Evolutionary conservation across 2,888 invertebrate genomes (phyloP), one percentile per base, ranked within the genome.

Genomic region (Caradrina kadenii): DNA sequence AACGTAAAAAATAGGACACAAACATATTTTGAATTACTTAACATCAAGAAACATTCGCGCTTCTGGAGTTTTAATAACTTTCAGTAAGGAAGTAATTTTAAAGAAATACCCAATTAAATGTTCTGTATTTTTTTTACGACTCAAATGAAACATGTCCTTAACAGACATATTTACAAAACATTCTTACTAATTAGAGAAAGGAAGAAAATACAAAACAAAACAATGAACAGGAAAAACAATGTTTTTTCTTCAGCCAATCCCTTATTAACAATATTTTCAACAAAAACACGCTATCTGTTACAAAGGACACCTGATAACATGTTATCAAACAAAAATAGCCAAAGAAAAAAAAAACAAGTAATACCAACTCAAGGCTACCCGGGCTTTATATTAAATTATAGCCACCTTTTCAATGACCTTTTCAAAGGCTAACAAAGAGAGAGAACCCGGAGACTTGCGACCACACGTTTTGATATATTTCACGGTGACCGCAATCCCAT

Each of bases 401-500:
- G 62, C 42, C 75, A 83, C 85, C 85, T 79, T 81, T 78, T 77
- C 78, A 79, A 71, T 78, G 70, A 64, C 81, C 81, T 82, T 84
- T 84, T 76, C 62, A 79, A 75, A 81, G 79, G 81, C 77, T 69
- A 77, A 77, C 71, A 76, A 79, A 67, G 76, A 64, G 15, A 66
- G 45, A 73, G 53, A 65, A 55, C 63, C 71, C 71, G 48, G 42
- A 56, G 65, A 71, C 53, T 72, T 73, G 71, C 68, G 76, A 55
- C 62, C 69, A 65, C 71, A 76, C 83, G 75, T 81, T 84, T 80
- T 84, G 84, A 85, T 85, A 86, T 81, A 86, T 86, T 86, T 86
- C 73, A 82, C 82, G 81, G 74, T 72, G 73, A 84, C 87, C 82
- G 83, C 87, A 87, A 87, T 87, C 86, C 81, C 82, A 86, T 87